phyloP scores from a whole-genome alignment of 2,888 invertebrate species.

The Chydorus sphaericus region DNA sequence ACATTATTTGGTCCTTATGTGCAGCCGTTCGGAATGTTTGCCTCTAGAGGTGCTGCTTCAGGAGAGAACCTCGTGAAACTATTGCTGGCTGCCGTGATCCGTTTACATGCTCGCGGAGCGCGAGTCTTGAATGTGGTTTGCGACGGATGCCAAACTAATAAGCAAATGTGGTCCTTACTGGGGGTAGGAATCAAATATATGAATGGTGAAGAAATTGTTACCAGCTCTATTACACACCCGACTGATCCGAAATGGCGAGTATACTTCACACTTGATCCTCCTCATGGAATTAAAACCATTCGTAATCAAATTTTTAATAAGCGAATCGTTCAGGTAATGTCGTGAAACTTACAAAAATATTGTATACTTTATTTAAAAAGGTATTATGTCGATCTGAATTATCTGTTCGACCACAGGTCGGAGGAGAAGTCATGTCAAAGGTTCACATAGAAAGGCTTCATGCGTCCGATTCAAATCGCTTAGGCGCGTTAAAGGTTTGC shows the following conservation, averaged over 20 bases:
- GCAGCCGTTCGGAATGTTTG: conserved; percentile 22
- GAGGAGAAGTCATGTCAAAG: background rate
- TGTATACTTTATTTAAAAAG: background rate
- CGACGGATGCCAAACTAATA: conserved; percentile 23
- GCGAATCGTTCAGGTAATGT: background rate
- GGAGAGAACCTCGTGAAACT: conserved; percentile 20
- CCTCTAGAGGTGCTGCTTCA: conserved; percentile 20
- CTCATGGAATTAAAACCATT: background rate
- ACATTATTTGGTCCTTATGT: conserved; percentile 21
- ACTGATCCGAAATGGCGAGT: background rate
- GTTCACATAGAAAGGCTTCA: background rate
- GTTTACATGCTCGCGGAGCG: conserved; percentile 15
- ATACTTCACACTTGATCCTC: background rate
- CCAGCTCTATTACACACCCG: background rate
- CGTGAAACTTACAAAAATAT: background rate
- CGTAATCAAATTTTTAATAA: conserved; percentile 5
- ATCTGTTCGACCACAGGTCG: too few relatives aligned
- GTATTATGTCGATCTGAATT: too few relatives aligned
- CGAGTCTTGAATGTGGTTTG: conserved; percentile 14
- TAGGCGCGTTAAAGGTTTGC: too few relatives aligned
- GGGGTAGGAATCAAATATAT: background rate
- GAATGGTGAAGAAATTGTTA: background rate
- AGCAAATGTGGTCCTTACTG: conserved; percentile 20
- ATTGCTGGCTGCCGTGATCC: conserved; percentile 20
- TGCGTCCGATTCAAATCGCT: background rate